phyloP scores from a whole-genome alignment of 2,888 invertebrate genomes.

The Pachycephus smyrnensis region DNA sequence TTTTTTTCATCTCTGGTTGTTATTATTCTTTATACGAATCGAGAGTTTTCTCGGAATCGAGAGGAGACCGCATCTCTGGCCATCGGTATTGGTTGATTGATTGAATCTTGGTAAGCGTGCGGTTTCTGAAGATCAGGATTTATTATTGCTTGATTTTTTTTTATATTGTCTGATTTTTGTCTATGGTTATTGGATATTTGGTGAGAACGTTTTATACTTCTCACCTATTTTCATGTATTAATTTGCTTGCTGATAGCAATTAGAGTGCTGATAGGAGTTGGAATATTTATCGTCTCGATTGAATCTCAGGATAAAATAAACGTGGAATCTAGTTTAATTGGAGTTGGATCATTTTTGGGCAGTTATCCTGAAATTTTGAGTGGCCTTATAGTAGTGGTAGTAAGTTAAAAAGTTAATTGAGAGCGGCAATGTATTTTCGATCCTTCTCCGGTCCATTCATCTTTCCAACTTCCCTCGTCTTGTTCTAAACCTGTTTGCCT shows the following conservation, averaged over 20 bases:
- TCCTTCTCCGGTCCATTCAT: constrained; percentile 57
- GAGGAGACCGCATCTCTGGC: not conserved
- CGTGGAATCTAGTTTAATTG: not conserved
- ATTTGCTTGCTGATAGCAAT: not conserved
- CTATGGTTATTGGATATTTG: not conserved
- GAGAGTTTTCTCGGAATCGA: not conserved
- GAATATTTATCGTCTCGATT: not conserved
- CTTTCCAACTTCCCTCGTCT: constrained; percentile 49
- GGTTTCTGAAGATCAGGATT: not conserved
- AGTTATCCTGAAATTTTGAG: not conserved
- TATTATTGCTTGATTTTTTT: not conserved
- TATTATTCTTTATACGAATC: not conserved
- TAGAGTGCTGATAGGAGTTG: not conserved
- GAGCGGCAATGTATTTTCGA: constrained; percentile 25
- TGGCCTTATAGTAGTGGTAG: not conserved
- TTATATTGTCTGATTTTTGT: not conserved
- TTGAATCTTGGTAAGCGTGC: not conserved
- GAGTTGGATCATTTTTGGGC: not conserved
- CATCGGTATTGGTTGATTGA: not conserved
- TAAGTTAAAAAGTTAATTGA: constrained; percentile 42
- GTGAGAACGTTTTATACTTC: not conserved
- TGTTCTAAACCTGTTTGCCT: constrained; percentile 58
- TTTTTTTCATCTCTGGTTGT: not conserved
- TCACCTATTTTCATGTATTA: not conserved
- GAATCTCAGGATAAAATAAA: not conserved